Base-by-base conservation (phyloP, 2,113 vertebrate genomes). In the Rhinichthys klamathensis region DNA sequence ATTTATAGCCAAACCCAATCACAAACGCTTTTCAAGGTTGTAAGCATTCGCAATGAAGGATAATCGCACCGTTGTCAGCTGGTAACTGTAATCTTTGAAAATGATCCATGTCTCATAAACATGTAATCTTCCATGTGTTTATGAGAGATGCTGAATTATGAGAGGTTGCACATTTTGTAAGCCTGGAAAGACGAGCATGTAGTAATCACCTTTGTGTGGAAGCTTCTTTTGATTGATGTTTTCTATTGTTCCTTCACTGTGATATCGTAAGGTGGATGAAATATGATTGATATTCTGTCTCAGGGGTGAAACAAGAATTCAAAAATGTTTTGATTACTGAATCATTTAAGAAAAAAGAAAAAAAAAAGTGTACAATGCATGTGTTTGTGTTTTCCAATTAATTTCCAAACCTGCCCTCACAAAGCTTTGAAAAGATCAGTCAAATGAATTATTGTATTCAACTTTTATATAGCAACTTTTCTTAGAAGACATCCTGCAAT, bases 151-250 rank as follows among this genome's bases (percentile, higher is more conserved):
- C 46, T 72, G 80, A 82, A 73, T 72, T 72, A 72, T 72, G 67
- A 58, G 67, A 27, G 67, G 65, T 51, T 81, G 80, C 69, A 35
- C 51, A 81, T 81, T 80, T 23, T 81, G 44, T 51, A 69, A 83
- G 67, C 67, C 81, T 56, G 27, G 60, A 10, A 38, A 72, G 80
- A 54, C 1, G 65, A 4, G 23, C 18, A 16, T 38, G 30, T 46
- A 15, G 21, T 84, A 87, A 89, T 84, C 61, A 76, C 44, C 75
- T 54, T 84, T 86, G 79, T 77, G 44, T 30, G 18, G 18, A 77
- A 82, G 83, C 83, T 72, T 67, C 32, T 30, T 77, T 88, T 90
- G 89, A 92, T 88, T 87, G 87, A 91, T 87, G 73, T 63, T 82
- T 81, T 38, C 69, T 35, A 8, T 58, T 74, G 85, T 85, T 83